Conservation (phyloP, 2,113 vertebrate species). For the Egretta garzetta region DNA sequence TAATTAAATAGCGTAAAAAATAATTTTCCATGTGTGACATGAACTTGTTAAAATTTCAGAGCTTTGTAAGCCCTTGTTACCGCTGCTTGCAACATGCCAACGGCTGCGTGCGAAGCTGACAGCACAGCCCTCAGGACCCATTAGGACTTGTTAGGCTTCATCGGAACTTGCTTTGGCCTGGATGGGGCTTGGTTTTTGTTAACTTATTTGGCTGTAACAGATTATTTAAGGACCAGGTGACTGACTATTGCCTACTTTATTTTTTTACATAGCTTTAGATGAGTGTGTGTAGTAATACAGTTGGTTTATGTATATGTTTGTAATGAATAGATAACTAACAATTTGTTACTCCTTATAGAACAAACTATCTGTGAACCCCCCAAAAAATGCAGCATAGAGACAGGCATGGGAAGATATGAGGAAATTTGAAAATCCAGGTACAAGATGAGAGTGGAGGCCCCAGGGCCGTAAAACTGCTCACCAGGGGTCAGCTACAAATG, state of each 20-base stretch:
- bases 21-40: background rate
- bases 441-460: accelerated
- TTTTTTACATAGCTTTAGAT: background rate
- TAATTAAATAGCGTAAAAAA: constrained; percentile 57
- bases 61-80: background rate
- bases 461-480: background rate
- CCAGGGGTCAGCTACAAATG: background rate
- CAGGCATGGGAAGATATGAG: background rate
- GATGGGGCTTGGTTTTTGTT: background rate
- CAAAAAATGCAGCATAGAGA: background rate
- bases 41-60: background rate
- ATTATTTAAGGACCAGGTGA: background rate
- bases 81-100: background rate
- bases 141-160: background rate
- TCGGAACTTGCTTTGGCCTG: background rate
- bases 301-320: background rate
- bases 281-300: background rate
- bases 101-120: background rate
- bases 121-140: background rate
- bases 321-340: background rate
- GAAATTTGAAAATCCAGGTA: background rate
- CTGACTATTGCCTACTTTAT: background rate
- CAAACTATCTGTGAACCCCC: accelerated
- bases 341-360: background rate
- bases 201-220: background rate